Percentiles rank a stretch among this genome's conserved stretches.
These are phyloP conservation scores for Agelastica alni DNA, from an alignment of 2,888 invertebrate genomes.

Conservation along the genomic window DNA sequence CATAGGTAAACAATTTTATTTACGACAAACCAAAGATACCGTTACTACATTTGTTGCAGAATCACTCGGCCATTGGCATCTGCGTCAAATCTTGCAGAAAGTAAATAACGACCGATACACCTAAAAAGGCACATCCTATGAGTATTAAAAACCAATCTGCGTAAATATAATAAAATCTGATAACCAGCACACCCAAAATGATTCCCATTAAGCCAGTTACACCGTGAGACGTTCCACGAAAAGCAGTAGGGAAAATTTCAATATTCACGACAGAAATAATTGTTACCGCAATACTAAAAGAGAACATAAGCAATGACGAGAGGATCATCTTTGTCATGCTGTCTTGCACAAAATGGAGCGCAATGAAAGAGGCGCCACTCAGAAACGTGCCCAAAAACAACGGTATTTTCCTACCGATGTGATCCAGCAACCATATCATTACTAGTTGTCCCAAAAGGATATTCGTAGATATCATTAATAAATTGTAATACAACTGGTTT, in stretches of 20 bases:
- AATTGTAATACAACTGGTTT: slow-evolving; percentile 33
- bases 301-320: slow-evolving; percentile 29
- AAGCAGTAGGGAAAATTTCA: slow-evolving; percentile 43
- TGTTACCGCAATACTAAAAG: slow-evolving; percentile 26
- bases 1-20: neutral
- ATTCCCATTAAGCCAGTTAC: slow-evolving; percentile 29
- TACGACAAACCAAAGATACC: too few relatives aligned
- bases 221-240: slow-evolving; percentile 38
- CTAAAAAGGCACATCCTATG: slow-evolving; percentile 16
- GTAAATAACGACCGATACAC: slow-evolving; percentile 1
- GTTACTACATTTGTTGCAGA: neutral
- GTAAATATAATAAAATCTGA: slow-evolving; percentile 23
- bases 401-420: slow-evolving; percentile 36
- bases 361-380: slow-evolving; percentile 20
- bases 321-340: slow-evolving; percentile 24
- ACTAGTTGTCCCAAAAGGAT: slow-evolving; percentile 39
- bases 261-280: slow-evolving; percentile 38
- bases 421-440: slow-evolving; percentile 37
- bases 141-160: slow-evolving; percentile 20
- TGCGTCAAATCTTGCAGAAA: slow-evolving; percentile 18
- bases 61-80: slow-evolving; percentile 23
- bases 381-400: slow-evolving; percentile 15
- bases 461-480: slow-evolving; percentile 36
- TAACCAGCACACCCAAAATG: slow-evolving; percentile 18
- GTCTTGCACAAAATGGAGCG: slow-evolving; percentile 10